A percentile compares a stretch with the other conserved stretches of the same genome.
phyloP scores from a whole-genome alignment of 2,113 vertebrate species.

The Microtus ochrogaster region DNA sequence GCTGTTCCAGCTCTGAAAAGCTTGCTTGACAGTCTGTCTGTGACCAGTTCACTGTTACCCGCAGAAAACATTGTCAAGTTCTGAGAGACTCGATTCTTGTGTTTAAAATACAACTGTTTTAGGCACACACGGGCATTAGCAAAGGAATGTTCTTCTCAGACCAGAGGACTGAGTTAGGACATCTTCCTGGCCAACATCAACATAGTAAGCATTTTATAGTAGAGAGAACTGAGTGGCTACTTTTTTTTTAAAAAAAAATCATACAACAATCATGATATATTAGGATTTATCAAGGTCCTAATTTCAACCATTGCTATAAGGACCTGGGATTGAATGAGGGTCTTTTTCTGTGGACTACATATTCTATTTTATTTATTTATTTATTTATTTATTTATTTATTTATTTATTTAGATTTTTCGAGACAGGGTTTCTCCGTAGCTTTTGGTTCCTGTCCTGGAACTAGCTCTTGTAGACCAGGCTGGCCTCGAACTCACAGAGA shows the following conservation, averaged over 20 bases:
- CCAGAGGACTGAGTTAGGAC: background rate
- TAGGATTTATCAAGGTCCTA: background rate
- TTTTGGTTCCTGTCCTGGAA: too few relatives aligned
- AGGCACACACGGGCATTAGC: too few relatives aligned
- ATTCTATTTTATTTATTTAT: background rate
- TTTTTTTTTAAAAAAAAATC: background rate
- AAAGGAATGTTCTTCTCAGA: background rate
- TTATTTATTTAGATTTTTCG: too few relatives aligned
- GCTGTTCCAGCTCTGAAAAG: background rate
- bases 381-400: too few relatives aligned
- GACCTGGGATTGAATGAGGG: background rate
- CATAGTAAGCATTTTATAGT: background rate
- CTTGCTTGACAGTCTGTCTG: background rate
- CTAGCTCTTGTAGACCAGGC: too few relatives aligned
- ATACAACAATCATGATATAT: background rate
- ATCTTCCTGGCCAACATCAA: background rate
- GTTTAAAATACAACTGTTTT: background rate
- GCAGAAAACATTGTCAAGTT: background rate
- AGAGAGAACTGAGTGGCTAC: background rate
- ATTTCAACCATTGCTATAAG: background rate
- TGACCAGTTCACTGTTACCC: background rate
- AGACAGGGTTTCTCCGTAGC: too few relatives aligned
- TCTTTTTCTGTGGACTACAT: background rate
- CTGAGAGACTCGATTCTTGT: conserved; percentile 18
- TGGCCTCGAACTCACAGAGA: too few relatives aligned